A percentile compares a stretch with the other conserved stretches of the same genome.
Conservation (phyloP, 1,140 invertebrate genomes). For the Bombyx mandarina region DNA sequence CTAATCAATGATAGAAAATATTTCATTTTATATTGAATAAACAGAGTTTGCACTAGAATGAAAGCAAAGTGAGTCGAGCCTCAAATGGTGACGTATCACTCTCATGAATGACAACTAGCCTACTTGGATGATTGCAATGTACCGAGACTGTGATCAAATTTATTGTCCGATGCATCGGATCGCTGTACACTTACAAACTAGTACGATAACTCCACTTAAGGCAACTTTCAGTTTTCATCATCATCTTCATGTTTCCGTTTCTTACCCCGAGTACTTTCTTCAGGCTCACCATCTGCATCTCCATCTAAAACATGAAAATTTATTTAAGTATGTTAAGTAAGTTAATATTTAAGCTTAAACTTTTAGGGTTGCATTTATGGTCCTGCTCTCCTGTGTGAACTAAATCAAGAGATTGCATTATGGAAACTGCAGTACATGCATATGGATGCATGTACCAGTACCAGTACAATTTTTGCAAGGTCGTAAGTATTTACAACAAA, state of each 20-base stretch:
- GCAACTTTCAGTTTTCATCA: conserved; percentile 65
- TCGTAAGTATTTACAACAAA: no score
- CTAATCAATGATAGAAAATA: conserved; percentile 30
- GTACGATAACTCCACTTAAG: conserved; percentile 61
- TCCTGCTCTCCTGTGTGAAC: no score
- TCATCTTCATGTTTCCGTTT: conserved; percentile 70
- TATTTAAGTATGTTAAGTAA: no score
- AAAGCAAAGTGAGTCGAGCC: conserved; percentile 19
- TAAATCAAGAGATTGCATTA: no score
- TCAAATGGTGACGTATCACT: conserved; percentile 24
- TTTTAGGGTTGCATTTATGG: no score
- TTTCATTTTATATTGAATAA: conserved; percentile 9
- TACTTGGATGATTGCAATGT: conserved; percentile 29
- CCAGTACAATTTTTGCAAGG: no score
- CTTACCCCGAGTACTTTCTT: conserved; percentile 70
- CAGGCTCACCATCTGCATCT: conserved; percentile 46
- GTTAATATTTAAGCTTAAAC: no score
- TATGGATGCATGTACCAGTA: no score
- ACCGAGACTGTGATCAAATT: conserved; percentile 35
- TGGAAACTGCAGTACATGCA: no score
- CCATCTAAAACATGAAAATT: conserved; percentile 8
- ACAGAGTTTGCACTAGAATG: conserved; percentile 11
- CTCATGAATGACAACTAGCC: conserved; percentile 50
- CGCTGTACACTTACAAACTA: conserved; percentile 68
- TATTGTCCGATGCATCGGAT: conserved; percentile 65